Conservation (phyloP, 1,140 invertebrate genomes). For the Euschistus heros region DNA sequence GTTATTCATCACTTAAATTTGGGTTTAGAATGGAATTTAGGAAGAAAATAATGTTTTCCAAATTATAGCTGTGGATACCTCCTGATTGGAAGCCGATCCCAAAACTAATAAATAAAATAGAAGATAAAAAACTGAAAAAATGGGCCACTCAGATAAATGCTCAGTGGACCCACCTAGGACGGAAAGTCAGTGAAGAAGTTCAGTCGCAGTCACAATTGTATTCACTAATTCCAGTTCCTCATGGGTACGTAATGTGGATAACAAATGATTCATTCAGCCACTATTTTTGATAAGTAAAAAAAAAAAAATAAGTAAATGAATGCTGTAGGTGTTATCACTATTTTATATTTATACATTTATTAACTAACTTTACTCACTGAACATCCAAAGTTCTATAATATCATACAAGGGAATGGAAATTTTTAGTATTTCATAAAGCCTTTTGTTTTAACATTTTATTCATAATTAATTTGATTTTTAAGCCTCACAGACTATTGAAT, state of each 20-base stretch:
- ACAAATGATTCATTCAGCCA: too few relatives aligned
- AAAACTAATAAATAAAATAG: not conserved
- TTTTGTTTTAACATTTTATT: too few relatives aligned
- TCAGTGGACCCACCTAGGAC: not conserved
- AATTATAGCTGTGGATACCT: not conserved
- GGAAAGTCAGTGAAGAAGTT: not conserved
- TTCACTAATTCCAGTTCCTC: not conserved
- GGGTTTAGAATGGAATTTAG: not conserved
- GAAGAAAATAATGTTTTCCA: not conserved
- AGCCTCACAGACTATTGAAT: too few relatives aligned
- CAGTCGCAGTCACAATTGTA: not conserved
- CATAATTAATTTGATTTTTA: too few relatives aligned
- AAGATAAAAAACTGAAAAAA: not conserved
- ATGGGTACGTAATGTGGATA: not conserved
- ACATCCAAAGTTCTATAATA: too few relatives aligned
- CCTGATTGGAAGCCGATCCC: not conserved
- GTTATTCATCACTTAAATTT: not conserved
- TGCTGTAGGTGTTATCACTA: too few relatives aligned
- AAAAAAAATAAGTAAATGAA: too few relatives aligned
- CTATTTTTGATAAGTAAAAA: too few relatives aligned
- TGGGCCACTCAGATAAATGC: not conserved
- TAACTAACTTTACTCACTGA: too few relatives aligned
- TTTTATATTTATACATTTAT: too few relatives aligned
- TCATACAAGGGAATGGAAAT: too few relatives aligned
- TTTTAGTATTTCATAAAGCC: too few relatives aligned